These are phyloP conservation scores for Drosophila colorata DNA, from an alignment of 2,888 invertebrate species.

Conservation along the genomic window DNA sequence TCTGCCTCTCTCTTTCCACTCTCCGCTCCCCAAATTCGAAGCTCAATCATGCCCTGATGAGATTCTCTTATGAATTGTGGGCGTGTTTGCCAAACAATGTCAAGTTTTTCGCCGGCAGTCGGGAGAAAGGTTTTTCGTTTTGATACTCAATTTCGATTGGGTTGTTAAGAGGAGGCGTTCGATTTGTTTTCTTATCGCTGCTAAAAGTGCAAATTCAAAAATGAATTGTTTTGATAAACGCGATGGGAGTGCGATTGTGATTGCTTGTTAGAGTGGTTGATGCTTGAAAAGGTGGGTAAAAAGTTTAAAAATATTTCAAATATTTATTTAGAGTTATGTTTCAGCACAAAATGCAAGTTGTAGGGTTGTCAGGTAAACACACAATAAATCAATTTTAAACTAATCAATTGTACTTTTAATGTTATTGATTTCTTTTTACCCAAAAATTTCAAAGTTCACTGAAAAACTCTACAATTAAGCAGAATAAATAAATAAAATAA, in stretches of 20 bases:
- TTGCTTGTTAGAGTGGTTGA: slow-evolving; percentile 33
- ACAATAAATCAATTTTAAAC: neutral
- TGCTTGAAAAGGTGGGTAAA: neutral
- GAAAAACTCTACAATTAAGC: too few relatives aligned
- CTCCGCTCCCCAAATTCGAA: neutral
- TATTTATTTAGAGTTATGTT: neutral
- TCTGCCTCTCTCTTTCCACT: neutral
- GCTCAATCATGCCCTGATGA: slow-evolving; percentile 4
- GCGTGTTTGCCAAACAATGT: slow-evolving; percentile 49
- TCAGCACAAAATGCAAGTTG: too few relatives aligned
- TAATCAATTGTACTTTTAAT: too few relatives aligned
- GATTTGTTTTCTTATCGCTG: slow-evolving; percentile 25
- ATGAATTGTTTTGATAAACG: slow-evolving; percentile 16
- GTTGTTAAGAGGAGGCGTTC: slow-evolving; percentile 3
- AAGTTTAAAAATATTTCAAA: neutral
- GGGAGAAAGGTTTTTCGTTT: slow-evolving; percentile 50
- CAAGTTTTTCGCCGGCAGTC: slow-evolving; percentile 28
- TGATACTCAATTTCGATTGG: slow-evolving; percentile 13
- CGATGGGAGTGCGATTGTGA: slow-evolving; percentile 4
- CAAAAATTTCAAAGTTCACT: too few relatives aligned
- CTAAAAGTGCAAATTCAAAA: slow-evolving; percentile 22
- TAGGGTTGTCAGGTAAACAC: too few relatives aligned
- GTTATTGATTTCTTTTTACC: too few relatives aligned
- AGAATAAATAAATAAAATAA: too few relatives aligned
- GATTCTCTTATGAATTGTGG: slow-evolving; percentile 32